A percentile compares a stretch with the other conserved stretches of the same genome.
Conservation (phyloP, 2,113 vertebrate genomes). For the Podarcis cretensis region DNA sequence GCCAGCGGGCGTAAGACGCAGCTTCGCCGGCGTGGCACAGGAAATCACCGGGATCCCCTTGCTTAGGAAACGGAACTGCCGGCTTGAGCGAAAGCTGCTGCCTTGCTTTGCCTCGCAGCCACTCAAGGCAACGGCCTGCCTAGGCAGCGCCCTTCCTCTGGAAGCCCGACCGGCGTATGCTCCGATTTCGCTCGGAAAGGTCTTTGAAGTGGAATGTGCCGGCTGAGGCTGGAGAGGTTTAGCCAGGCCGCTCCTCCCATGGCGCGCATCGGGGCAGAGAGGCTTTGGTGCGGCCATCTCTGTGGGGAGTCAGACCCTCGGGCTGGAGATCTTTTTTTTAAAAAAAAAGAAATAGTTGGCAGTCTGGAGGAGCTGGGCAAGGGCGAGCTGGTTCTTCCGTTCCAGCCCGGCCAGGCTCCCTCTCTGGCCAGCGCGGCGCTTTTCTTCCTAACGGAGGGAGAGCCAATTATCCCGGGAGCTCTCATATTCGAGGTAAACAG, state of each 20-base stretch:
- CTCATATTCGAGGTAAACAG: constrained; percentile 48
- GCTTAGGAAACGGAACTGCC: background rate
- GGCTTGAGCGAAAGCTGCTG: background rate
- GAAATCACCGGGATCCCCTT: background rate
- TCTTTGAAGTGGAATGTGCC: background rate
- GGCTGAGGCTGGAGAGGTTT: background rate
- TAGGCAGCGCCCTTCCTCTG: background rate
- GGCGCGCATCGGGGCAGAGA: background rate
- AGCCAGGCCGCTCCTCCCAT: background rate
- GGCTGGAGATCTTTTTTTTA: background rate
- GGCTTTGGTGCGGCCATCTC: background rate
- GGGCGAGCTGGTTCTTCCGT: background rate
- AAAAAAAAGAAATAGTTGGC: background rate
- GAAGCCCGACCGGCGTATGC: background rate
- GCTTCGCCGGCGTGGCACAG: background rate
- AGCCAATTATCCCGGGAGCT: constrained; percentile 31
- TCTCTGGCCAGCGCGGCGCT: constrained; percentile 12
- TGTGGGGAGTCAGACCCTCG: background rate
- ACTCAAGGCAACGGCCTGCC: too few species aligned
- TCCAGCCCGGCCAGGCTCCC: constrained; percentile 4
- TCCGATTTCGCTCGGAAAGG: background rate
- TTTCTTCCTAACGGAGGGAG: constrained; percentile 32
- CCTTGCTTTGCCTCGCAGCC: background rate
- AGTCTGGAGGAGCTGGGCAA: too few species aligned
- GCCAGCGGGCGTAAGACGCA: background rate